These are phyloP conservation scores for Melipona beecheii DNA, from an alignment of 2,888 invertebrate genomes.

Conservation along the genomic window DNA sequence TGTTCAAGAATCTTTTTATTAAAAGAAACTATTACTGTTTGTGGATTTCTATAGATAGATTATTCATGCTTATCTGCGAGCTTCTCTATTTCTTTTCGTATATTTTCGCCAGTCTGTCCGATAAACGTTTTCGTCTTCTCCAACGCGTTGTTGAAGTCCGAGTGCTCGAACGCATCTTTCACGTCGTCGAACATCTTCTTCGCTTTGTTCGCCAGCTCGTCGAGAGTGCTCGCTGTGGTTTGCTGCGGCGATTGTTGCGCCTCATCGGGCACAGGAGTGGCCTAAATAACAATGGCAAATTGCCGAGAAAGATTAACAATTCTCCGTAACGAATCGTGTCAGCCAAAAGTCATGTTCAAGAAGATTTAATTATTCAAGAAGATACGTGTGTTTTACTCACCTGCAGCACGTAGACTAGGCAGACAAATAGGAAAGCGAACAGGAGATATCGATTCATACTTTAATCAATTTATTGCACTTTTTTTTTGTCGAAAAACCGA, in stretches of 20 bases:
- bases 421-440: constrained; percentile 61
- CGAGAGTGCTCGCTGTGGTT: not conserved
- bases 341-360: not conserved
- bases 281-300: constrained; percentile 30
- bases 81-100: constrained; percentile 68
- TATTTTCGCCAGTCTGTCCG: constrained; percentile 64
- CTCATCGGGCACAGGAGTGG: constrained; percentile 41
- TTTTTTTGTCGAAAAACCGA: not conserved
- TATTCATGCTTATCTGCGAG: constrained; percentile 62
- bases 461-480: too few relatives aligned
- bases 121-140: constrained; percentile 65
- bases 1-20: not conserved
- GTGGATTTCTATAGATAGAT: not conserved
- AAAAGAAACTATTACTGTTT: not conserved
- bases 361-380: not conserved
- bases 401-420: constrained; percentile 68
- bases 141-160: constrained; percentile 65
- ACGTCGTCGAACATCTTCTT: constrained; percentile 54
- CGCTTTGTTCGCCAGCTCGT: not conserved
- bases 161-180: constrained; percentile 55
- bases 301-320: not conserved
- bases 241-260: not conserved
- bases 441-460: constrained; percentile 73
- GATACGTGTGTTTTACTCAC: constrained; percentile 56
- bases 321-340: not conserved